Base-by-base conservation (phyloP, 2,113 vertebrate species). In the Misgurnus mizolepis region DNA sequence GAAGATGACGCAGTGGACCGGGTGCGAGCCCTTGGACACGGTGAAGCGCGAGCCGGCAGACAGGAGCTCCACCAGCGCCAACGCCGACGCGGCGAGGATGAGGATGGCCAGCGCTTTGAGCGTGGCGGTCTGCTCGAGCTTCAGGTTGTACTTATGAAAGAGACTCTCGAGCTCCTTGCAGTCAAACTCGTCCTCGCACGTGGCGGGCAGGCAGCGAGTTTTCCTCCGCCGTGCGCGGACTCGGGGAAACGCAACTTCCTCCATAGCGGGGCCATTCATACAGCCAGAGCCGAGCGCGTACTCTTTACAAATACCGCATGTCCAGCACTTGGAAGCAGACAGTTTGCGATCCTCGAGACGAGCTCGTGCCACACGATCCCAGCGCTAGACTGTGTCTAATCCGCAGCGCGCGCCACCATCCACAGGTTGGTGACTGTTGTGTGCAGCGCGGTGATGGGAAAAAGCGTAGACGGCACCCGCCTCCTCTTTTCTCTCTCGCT, bases 181-280 rank as follows among this genome's bases (percentile, higher is more conserved):
- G 84, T 93, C 94, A 87, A 98, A 98, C 90, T 95, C 95, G 84
- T 95, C 95, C 89, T 95, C 91, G 89, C 96, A 97, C 17, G 91
- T 82, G 64, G 91, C 87, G 83, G 89, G 85, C 79, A 91, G 90
- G 80, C 93, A 93, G 85, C 87, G 93, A 89, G 91, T 93, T 88
- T 91, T 94, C 90, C 92, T 94, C 90, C 94, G 90, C 90, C 94
- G 93, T 88, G 93, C 95, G 90, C 94, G 94, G 90, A 94, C 93
- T 94, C 94, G 94, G 89, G 94, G 91, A 86, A 94, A 91, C 86
- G 95, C 91, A 90, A 93, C 89, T 89, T 95, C 96, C 90, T 97
- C 96, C 96, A 98, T 98, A 92, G 87, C 95, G 93, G 91, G 92
- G 96, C 96, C 96, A 98, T 99, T 95, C 95, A 98, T 94, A 92